Base-by-base conservation (phyloP, 1,140 invertebrate species). In the Caenorhabditis brenneri region DNA sequence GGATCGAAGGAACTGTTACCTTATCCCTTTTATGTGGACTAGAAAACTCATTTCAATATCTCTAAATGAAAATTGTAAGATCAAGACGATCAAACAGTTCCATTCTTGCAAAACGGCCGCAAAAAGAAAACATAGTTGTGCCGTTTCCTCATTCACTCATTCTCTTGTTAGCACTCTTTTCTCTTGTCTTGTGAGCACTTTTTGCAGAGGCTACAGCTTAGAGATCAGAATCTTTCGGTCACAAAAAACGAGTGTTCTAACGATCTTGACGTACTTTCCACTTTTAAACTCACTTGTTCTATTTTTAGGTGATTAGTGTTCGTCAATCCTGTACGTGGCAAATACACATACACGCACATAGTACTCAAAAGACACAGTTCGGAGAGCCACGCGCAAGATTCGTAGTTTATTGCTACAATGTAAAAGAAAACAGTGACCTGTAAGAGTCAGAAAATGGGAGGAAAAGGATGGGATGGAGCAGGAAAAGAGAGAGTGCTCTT, bases 271-370 rank as follows among this genome's bases (percentile, higher is more conserved):
- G 58, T 65, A 65, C 29, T 65, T 65, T 65, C 58, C 58, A 65
- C 58, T 33, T 65, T 65, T 65, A 33, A 36, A 65, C 29, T 65
- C 31, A 19, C 2, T 22, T n/a, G 58, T 33, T 33, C 58, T 65
- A 65, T 65, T 65, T 65, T 65, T 65, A 65, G 58, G 58, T n/a
- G 58, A 65, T 65, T 65, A 65, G 58, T 65, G 29, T 65, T 65
- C 29, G 9, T 22, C 58, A 33, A 16, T 55, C 27, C 53, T 15
- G 19, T 33, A 33, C 58, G 29, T 33, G 29, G 29, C 53, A 51
- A 15, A 51, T 51, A 51, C 22, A n/a, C 12, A 65, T 65, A 33
- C 36, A 42, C 48, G 19, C 48, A 51, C 12, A 65, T 65, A 65
- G 58, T 65, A 65, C 58, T 65, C 31, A 65, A 65, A 33, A 65